phyloP scores from a whole-genome alignment of 1,140 invertebrate species.

The Drosophila nigrodunni region DNA sequence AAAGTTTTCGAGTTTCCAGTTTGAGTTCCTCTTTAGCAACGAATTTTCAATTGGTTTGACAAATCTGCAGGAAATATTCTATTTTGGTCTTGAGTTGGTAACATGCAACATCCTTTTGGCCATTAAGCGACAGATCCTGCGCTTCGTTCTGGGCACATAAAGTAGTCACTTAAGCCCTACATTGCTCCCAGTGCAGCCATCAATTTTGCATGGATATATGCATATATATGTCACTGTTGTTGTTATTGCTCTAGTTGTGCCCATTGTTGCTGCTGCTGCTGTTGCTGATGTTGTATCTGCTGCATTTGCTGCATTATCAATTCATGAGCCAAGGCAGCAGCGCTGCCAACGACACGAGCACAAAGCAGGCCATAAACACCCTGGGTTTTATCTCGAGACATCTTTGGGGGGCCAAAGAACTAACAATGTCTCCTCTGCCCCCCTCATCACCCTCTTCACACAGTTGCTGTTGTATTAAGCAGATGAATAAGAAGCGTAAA shows the following conservation, averaged over 20 bases:
- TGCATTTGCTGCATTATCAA: slow-evolving; percentile 79
- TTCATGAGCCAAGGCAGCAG: slow-evolving; percentile 63
- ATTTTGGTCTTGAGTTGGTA: slow-evolving; percentile 2
- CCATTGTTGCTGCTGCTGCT: slow-evolving; percentile 20
- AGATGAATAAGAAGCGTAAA: slow-evolving; percentile 41
- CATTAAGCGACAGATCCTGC: slow-evolving; percentile 8
- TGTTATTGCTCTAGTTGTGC: slow-evolving; percentile 24
- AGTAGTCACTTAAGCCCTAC: slow-evolving; percentile 45
- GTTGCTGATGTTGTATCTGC: slow-evolving; percentile 40
- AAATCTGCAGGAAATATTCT: slow-evolving; percentile 36
- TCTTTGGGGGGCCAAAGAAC: neutral
- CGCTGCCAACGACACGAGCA: slow-evolving; percentile 43
- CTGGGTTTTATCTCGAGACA: slow-evolving; percentile 52
- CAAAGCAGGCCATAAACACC: slow-evolving; percentile 69
- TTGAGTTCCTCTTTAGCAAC: slow-evolving; percentile 11
- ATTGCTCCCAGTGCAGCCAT: slow-evolving; percentile 51
- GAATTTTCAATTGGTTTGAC: slow-evolving; percentile 1
- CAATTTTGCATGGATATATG: slow-evolving; percentile 66
- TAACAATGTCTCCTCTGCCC: neutral
- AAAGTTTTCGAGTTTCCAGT: slow-evolving; percentile 18
- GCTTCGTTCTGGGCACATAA: slow-evolving; percentile 32
- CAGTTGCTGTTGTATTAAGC: slow-evolving; percentile 13
- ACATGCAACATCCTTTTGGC: slow-evolving; percentile 2
- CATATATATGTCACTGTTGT: slow-evolving; percentile 6
- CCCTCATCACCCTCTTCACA: neutral